phyloP scores from a whole-genome alignment of 37 sponge, comb jelly and placozoan genomes.

The Axinella damicornis region DNA sequence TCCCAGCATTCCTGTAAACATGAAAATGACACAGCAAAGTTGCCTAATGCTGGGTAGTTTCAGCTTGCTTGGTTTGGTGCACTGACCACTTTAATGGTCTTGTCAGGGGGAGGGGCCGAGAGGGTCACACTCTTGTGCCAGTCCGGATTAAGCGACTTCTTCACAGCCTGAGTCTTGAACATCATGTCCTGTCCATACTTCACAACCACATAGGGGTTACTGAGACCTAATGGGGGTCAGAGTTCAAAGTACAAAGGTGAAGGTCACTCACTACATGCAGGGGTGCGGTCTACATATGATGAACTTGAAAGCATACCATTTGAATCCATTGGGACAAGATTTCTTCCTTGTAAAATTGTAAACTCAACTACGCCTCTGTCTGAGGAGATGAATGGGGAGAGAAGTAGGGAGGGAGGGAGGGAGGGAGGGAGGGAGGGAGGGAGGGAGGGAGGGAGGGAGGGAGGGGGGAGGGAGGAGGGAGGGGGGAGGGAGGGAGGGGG shows the following conservation, averaged over 20 bases:
- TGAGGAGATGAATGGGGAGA: neutral
- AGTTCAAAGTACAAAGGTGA: neutral
- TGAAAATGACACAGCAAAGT: no score
- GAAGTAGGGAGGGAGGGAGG: slow-evolving; percentile 23
- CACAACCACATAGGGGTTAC: slow-evolving; percentile 69
- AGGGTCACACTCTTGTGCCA: slow-evolving; percentile 56
- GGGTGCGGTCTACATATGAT: no score
- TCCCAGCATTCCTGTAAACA: slow-evolving; percentile 63
- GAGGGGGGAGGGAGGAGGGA: slow-evolving; percentile 5
- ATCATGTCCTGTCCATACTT: slow-evolving; percentile 31
- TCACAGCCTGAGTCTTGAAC: slow-evolving; percentile 28
- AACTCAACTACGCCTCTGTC: slow-evolving; percentile 36
- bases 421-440: neutral
- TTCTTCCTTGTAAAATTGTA: slow-evolving; percentile 25
- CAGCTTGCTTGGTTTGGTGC: no score
- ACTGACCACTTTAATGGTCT: slow-evolving; percentile 42
- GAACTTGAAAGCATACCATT: slow-evolving; percentile 49
- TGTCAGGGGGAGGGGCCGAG: slow-evolving; percentile 43
- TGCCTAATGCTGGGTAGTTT: no score
- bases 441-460: slow-evolving; percentile 9
- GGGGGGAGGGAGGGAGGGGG: neutral
- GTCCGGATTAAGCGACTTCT: slow-evolving; percentile 58
- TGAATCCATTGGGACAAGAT: slow-evolving; percentile 47
- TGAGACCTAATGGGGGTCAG: slow-evolving; percentile 32
- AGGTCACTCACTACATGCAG: no score